Conservation (phyloP, 2,888 invertebrate genomes). For the Volucella inanis region DNA sequence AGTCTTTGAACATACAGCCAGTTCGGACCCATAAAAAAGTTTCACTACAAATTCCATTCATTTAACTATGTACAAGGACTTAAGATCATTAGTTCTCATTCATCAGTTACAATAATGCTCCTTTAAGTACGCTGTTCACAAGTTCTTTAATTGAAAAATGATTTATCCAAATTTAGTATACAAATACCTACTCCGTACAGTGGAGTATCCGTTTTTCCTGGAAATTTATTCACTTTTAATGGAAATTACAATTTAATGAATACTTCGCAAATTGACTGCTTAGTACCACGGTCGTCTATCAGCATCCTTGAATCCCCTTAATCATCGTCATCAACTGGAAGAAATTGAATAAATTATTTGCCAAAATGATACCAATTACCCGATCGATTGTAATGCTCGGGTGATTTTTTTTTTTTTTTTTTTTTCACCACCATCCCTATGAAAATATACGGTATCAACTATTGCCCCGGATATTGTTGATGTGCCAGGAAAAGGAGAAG, state of each 20-base stretch:
- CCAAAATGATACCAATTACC: constrained; percentile 65
- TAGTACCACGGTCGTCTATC: not conserved
- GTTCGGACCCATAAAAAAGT: too few relatives aligned
- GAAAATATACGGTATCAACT: constrained; percentile 50
- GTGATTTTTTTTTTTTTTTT: constrained; percentile 6
- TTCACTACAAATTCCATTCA: too few relatives aligned
- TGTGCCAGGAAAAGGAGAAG: not conserved
- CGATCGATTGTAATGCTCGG: constrained; percentile 48
- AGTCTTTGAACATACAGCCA: too few relatives aligned
- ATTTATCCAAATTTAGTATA: not conserved
- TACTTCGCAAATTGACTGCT: constrained; percentile 63
- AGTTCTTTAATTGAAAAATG: constrained; percentile 12
- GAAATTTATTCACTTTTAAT: constrained; percentile 31
- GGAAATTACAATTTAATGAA: constrained; percentile 53
- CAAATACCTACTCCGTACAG: not conserved
- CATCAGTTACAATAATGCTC: not conserved
- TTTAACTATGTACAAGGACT: too few relatives aligned
- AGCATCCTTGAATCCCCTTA: constrained; percentile 12
- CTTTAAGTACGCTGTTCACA: constrained; percentile 8
- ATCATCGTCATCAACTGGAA: constrained; percentile 7
- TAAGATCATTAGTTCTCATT: too few relatives aligned
- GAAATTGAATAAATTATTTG: constrained; percentile 59
- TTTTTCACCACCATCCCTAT: not conserved
- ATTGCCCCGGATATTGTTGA: constrained; percentile 38
- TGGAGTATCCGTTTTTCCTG: constrained; percentile 21